Evolutionary conservation across 2,113 vertebrate genomes (phyloP).

Genomic region (human): GRCh38 chr7:151105501-151106000

Average conservation of each 20-base stretch:
- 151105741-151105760: not conserved
- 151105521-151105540: not conserved
- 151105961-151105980: too few relatives aligned
- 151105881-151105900: too few relatives aligned
- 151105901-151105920: too few relatives aligned
- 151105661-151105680: not conserved
- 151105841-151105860: too few relatives aligned
- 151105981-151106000: too few relatives aligned
- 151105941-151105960: too few relatives aligned
- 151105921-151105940: too few relatives aligned
- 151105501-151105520: not conserved
- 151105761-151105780: not conserved
- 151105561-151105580: not conserved
- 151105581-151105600: not conserved
- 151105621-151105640: not conserved
- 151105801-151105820: too few relatives aligned
- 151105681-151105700: too few relatives aligned
- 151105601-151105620: not conserved
- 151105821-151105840: too few relatives aligned
- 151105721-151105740: not conserved
- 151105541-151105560: not conserved
- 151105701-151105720: not conserved
- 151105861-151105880: too few relatives aligned
- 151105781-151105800: too few relatives aligned
- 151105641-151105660: not conserved